Conservation (phyloP, 2,797 vertebrate species). For the Enteromius viviparus region DNA sequence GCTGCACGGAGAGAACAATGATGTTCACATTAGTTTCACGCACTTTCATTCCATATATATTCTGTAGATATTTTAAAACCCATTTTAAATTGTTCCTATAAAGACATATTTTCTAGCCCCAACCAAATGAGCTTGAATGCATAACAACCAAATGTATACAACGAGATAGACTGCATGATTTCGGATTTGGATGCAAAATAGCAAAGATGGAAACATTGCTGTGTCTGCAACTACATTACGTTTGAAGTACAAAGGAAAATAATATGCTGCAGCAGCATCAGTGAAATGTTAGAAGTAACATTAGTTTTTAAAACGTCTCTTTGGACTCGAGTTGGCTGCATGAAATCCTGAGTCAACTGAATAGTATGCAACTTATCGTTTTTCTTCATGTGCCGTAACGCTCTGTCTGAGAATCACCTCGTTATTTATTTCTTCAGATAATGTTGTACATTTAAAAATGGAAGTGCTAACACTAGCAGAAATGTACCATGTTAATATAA, state of each 20-base stretch:
- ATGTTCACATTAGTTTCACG: background rate
- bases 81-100: background rate
- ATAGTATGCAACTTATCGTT: background rate
- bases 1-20: background rate
- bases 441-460: slow-evolving; percentile 11
- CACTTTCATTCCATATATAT: background rate
- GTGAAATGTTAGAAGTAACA: slow-evolving; percentile 24
- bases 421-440: background rate
- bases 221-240: background rate
- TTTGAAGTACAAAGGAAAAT: slow-evolving; percentile 17
- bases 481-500: background rate
- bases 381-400: background rate
- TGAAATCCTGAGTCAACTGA: background rate
- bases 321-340: background rate
- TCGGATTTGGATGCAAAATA: background rate
- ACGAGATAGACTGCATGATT: too few species aligned
- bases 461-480: slow-evolving; percentile 1
- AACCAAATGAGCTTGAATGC: background rate
- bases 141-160: slow-evolving; percentile 1
- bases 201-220: background rate
- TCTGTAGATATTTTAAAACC: background rate
- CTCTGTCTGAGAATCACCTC: slow-evolving; percentile 4
- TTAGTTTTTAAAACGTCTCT: background rate
- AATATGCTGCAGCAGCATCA: slow-evolving; percentile 17
- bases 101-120: background rate